Evolutionary conservation across 2,797 vertebrate genomes (phyloP).

Genomic region (Uromys caudimaculatus): DNA sequence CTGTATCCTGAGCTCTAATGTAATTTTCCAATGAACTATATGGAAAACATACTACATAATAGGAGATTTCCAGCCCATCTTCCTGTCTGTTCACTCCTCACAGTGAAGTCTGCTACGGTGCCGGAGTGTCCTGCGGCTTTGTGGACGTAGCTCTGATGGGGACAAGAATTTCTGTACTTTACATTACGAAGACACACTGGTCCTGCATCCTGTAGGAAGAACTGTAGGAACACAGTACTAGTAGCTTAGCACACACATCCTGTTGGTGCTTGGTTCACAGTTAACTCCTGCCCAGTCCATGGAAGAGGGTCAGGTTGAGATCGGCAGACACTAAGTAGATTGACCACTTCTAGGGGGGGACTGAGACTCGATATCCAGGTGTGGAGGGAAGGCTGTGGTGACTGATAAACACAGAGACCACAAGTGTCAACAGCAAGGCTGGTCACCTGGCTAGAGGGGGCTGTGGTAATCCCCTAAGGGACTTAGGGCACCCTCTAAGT

Average conservation of each 20-base stretch:
- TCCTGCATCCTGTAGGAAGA: not conserved
- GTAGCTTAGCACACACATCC: not conserved
- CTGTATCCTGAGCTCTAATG: not conserved
- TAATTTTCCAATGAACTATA: not conserved
- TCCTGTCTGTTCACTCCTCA: not conserved
- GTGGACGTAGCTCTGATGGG: not conserved
- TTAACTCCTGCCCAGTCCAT: not conserved
- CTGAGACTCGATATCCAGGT: not conserved
- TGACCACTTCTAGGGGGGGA: not conserved
- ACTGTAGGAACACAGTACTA: not conserved
- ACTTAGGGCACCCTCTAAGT: not conserved
- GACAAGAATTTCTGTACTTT: not conserved
- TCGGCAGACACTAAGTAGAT: not conserved
- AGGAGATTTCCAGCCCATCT: too few species aligned
- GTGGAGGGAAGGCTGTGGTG: not conserved
- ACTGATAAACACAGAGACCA: not conserved
- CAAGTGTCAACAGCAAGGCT: not conserved
- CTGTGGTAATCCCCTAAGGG: not conserved
- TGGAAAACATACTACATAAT: not conserved
- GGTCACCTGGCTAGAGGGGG: not conserved
- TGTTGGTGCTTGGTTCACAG: not conserved
- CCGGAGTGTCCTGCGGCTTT: not conserved
- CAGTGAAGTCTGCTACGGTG: not conserved
- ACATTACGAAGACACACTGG: not conserved
- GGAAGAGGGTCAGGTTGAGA: not conserved